Conservation (phyloP, 2,797 vertebrate genomes). For the Atherinosoma microstoma region DNA sequence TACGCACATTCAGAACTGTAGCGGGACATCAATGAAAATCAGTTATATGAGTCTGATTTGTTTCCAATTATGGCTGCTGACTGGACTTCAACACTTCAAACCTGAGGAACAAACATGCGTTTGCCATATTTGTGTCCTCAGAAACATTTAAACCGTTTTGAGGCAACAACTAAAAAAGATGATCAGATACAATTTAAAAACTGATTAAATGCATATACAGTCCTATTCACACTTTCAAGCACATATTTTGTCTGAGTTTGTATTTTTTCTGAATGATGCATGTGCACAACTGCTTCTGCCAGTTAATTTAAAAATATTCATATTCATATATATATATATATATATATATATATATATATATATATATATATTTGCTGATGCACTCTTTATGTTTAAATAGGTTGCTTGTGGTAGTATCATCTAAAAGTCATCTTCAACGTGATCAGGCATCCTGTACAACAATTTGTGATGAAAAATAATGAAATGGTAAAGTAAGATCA, state of each 20-base stretch:
- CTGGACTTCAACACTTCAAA: slow-evolving; percentile 26
- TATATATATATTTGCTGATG: slow-evolving; percentile 25
- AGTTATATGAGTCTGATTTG: neutral
- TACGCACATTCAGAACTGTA: slow-evolving; percentile 7
- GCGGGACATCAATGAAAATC: neutral
- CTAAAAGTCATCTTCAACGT: slow-evolving; percentile 5
- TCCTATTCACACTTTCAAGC: slow-evolving; percentile 6
- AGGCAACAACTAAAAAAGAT: neutral
- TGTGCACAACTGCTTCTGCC: slow-evolving; percentile 34
- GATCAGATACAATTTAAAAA: too few relatives aligned
- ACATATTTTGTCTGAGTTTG: slow-evolving; percentile 1
- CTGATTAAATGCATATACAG: neutral
- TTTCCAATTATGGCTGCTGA: slow-evolving; percentile 6
- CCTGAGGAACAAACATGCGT: neutral
- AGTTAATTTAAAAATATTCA: slow-evolving; percentile 11
- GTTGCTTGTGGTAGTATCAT: slow-evolving; percentile 19
- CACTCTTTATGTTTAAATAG: slow-evolving; percentile 36
- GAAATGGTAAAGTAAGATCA: neutral
- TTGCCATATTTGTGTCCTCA: neutral
- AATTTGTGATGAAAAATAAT: slow-evolving; percentile 19
- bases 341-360: too few relatives aligned
- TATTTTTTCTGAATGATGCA: slow-evolving; percentile 31
- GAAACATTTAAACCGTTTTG: neutral
- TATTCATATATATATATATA: too few relatives aligned
- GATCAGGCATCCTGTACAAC: slow-evolving; percentile 12